These are phyloP conservation scores for Tiliacea citrago DNA, from an alignment of 2,888 invertebrate genomes.

Conservation along the genomic window DNA sequence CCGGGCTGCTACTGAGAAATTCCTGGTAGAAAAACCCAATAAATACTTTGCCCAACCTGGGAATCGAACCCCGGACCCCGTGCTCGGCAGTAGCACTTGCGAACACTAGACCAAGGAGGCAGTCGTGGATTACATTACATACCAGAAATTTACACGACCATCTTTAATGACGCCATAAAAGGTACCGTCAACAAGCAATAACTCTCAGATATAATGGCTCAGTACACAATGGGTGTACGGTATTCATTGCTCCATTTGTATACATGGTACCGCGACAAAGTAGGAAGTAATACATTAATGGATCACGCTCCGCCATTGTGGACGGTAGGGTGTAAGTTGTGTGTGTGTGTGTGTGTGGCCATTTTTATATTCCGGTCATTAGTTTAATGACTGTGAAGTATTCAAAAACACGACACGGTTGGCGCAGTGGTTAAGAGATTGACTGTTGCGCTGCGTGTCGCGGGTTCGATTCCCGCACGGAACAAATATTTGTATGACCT, in stretches of 20 bases:
- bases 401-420: no score
- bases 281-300: constrained; percentile 23
- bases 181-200: constrained; percentile 18
- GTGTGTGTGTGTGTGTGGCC: neutral
- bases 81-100: no score
- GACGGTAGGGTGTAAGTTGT: neutral
- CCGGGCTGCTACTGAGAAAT: no score
- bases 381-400: neutral
- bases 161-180: constrained; percentile 4
- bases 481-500: no score
- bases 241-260: constrained; percentile 30
- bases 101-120: no score
- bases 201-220: constrained; percentile 25
- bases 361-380: neutral
- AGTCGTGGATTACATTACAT: no score
- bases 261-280: neutral
- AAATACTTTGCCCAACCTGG: no score
- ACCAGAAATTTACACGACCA: neutral
- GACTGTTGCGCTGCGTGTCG: no score
- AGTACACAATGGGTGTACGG: constrained; percentile 20
- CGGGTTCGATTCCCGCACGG: no score
- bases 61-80: no score
- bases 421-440: no score
- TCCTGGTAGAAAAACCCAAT: no score
- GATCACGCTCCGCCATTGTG: neutral